Evolutionary conservation across 2,113 vertebrate genomes (phyloP).

Genomic region (Poecilia latipinna): DNA sequence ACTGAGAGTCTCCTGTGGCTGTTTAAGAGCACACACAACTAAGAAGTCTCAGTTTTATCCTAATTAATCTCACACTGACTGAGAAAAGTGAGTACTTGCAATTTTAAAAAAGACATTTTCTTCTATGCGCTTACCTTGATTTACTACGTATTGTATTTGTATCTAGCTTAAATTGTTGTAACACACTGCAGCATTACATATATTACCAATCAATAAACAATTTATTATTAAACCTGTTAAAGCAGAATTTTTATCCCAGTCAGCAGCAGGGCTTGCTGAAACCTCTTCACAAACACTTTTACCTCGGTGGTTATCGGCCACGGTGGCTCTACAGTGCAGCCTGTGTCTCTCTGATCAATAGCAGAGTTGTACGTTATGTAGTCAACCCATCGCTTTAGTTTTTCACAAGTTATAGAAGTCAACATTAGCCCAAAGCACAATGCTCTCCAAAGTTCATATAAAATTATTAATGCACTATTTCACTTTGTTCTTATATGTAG

Average conservation of each 20-base stretch:
- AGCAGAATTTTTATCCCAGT: constrained; percentile 11
- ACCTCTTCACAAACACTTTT: constrained; percentile 19
- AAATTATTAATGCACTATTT: constrained; percentile 50
- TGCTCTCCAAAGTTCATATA: constrained; percentile 34
- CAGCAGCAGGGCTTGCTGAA: constrained; percentile 6
- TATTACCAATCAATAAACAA: background rate
- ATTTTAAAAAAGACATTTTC: background rate
- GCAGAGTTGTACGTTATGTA: background rate
- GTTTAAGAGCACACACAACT: background rate
- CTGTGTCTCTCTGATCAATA: constrained; percentile 20
- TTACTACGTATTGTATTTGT: background rate
- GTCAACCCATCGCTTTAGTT: constrained; percentile 2
- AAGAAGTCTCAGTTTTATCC: constrained; percentile 12
- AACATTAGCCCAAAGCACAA: constrained; percentile 21
- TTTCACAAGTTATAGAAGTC: constrained; percentile 25
- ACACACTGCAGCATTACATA: background rate
- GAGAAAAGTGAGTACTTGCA: background rate
- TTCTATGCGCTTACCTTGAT: background rate
- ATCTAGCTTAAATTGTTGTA: background rate
- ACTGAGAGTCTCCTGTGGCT: constrained; percentile 8
- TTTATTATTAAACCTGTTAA: constrained; percentile 16
- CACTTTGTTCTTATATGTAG: constrained; percentile 54
- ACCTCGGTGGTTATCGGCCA: constrained; percentile 3
- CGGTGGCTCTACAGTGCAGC: constrained; percentile 3
- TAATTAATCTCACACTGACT: constrained; percentile 8